Evolutionary conservation across 2,888 invertebrate genomes (phyloP).

Genomic region (Drosophila parthenogenetica): DNA sequence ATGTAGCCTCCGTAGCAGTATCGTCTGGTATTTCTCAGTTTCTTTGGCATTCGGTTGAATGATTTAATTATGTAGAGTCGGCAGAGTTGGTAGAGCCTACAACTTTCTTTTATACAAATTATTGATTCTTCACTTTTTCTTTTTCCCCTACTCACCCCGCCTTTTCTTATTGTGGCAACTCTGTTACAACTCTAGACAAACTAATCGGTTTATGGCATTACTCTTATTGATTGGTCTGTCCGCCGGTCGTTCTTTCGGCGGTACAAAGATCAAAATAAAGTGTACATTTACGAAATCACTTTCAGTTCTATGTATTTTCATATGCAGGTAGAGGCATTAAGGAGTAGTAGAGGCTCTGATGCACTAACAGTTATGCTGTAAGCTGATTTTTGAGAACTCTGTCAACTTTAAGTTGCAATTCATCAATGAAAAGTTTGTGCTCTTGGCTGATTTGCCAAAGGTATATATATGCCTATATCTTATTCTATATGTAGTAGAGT

Average conservation of each 20-base stretch:
- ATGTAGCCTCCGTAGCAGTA: conserved; percentile 18
- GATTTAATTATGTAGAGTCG: conserved; percentile 68
- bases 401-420: neutral
- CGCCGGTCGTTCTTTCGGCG: conserved; percentile 22
- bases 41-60: conserved; percentile 53
- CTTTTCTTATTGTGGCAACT: conserved; percentile 13
- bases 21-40: conserved; percentile 48
- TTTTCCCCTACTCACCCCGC: neutral
- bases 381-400: no score
- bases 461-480: no score
- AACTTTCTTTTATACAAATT: conserved; percentile 73
- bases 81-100: conserved; percentile 21
- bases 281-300: conserved; percentile 59
- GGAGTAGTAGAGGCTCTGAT: neutral
- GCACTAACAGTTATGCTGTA: neutral
- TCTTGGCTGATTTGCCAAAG: neutral
- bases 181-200: conserved; percentile 28
- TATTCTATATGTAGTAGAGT: no score
- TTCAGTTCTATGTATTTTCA: conserved; percentile 22
- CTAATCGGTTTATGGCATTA: conserved; percentile 76
- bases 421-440: neutral
- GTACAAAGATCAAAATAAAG: conserved; percentile 52
- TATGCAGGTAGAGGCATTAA: conserved; percentile 10
- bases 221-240: conserved; percentile 47
- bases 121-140: conserved; percentile 58